Evolutionary conservation across 2,113 vertebrate genomes (phyloP).

Genomic region (Mystacornis crossleyi): DNA sequence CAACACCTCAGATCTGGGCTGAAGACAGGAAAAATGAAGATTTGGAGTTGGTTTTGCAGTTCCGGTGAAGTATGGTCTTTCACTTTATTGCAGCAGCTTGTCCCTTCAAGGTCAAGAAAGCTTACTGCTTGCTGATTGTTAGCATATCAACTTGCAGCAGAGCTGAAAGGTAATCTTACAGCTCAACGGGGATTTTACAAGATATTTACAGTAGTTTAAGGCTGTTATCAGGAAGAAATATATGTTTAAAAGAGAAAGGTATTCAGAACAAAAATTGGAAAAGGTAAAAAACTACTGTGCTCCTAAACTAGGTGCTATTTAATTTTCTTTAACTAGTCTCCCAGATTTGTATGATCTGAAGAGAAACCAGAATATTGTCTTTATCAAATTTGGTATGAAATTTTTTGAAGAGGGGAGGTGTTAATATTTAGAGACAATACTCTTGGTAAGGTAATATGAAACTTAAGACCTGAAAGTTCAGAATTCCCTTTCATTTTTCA

Average conservation of each 20-base stretch:
- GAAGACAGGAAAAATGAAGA: background rate
- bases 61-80: background rate
- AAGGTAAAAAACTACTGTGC: background rate
- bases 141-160: conserved; percentile 59
- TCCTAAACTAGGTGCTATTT: background rate
- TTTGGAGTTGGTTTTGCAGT: background rate
- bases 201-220: conserved; percentile 51
- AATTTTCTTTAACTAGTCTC: background rate
- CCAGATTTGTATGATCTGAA: background rate
- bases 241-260: background rate
- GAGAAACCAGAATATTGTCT: background rate
- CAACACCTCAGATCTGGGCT: background rate
- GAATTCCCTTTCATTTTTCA: background rate
- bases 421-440: background rate
- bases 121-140: conserved; percentile 45
- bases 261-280: background rate
- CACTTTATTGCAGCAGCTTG: background rate
- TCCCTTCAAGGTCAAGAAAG: conserved; percentile 55
- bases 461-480: background rate
- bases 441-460: background rate
- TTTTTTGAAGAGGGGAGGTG: background rate
- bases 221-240: conserved; percentile 11
- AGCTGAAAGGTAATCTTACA: conserved; percentile 64
- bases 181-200: conserved; percentile 50
- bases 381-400: background rate